phyloP scores from a whole-genome alignment of 2,113 vertebrate genomes.

The Pelobates fuscus region DNA sequence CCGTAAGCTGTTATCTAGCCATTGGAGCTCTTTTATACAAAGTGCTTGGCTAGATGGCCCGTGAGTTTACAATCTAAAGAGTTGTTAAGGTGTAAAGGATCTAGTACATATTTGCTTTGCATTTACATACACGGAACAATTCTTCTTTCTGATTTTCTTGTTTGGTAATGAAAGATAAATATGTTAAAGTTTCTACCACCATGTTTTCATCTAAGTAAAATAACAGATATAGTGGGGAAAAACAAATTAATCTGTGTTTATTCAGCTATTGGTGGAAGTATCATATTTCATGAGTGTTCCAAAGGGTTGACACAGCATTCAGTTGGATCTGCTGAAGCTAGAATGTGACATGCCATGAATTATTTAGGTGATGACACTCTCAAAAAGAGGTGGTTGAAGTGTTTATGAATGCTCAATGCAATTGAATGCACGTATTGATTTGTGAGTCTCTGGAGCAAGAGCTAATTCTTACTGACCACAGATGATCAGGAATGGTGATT shows the following conservation, averaged over 20 bases:
- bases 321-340: not conserved
- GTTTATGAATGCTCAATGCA: not conserved
- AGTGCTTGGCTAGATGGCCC: no score
- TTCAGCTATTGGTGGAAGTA: not conserved
- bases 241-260: not conserved
- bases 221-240: not conserved
- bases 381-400: not conserved
- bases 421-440: constrained; percentile 7
- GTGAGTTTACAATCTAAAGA: no score
- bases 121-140: no score
- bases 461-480: not conserved
- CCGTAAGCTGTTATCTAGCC: no score
- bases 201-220: no score
- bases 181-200: no score
- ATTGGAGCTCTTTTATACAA: no score
- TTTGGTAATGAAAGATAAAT: no score
- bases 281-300: not conserved
- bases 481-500: not conserved
- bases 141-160: no score
- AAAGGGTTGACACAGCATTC: not conserved
- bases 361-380: constrained; percentile 13
- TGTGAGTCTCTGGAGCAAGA: not conserved
- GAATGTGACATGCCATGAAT: not conserved
- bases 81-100: no score
- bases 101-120: no score